phyloP scores from a whole-genome alignment of 2,888 invertebrate species.

The Tachina fera region DNA sequence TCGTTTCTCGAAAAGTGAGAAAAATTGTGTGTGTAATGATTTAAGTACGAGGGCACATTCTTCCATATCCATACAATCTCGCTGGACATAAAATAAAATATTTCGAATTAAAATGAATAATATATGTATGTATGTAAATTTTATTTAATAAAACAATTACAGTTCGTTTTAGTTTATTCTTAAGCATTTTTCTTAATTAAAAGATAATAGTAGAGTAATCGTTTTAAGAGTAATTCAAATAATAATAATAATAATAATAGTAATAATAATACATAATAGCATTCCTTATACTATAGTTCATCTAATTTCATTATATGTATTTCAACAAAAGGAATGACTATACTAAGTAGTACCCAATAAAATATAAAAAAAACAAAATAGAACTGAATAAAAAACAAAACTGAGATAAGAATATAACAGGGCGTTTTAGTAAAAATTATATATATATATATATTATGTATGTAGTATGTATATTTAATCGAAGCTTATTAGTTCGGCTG shows the following conservation, averaged over 20 bases:
- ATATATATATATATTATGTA: too few relatives aligned
- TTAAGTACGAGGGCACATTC: too few relatives aligned
- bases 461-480: conserved; percentile 85
- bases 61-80: too few relatives aligned
- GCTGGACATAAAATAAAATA: background rate
- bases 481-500: conserved; percentile 92
- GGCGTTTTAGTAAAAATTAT: background rate
- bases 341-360: background rate
- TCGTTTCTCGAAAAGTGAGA: too few relatives aligned
- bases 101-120: background rate
- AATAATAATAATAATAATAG: background rate
- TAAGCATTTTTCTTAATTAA: conserved; percentile 9
- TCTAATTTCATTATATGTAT: background rate
- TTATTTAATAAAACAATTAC: conserved; percentile 35
- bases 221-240: conserved; percentile 5
- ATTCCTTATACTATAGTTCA: background rate
- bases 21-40: too few relatives aligned
- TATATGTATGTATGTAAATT: conserved; percentile 7
- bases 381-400: background rate
- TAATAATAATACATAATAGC: background rate
- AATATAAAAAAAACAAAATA: background rate
- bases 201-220: conserved; percentile 13
- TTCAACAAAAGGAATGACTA: conserved; percentile 7
- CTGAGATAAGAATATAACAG: background rate
- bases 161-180: conserved; percentile 10